Conservation (phyloP, 1,140 invertebrate species). For the Geopemphigus sp. region DNA sequence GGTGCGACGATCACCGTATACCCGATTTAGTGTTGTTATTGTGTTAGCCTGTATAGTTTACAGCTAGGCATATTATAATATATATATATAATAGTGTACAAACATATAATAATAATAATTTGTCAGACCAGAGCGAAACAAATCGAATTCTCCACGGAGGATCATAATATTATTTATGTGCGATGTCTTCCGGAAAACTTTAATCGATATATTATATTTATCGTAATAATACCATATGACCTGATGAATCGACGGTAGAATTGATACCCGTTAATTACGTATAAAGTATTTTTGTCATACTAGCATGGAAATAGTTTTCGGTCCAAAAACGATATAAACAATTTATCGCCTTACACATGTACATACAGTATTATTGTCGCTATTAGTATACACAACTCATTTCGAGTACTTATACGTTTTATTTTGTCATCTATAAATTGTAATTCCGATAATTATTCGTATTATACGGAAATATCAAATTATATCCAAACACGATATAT, state of each 20-base stretch:
- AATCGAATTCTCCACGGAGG: conserved; percentile 23
- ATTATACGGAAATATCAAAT: background rate
- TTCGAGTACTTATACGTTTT: no score
- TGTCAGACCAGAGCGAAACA: conserved; percentile 36
- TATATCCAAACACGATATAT: background rate
- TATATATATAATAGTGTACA: no score
- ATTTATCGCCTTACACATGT: background rate
- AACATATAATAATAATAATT: conserved; percentile 26
- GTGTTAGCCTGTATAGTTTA: background rate
- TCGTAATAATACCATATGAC: no score
- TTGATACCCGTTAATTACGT: no score
- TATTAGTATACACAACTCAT: no score
- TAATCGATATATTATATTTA: conserved; percentile 1
- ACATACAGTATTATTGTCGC: no score
- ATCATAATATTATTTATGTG: conserved; percentile 13
- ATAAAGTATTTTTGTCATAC: no score
- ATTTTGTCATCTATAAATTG: background rate
- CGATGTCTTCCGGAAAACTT: conserved; percentile 27
- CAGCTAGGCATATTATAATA: no score
- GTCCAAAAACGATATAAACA: conserved; percentile 6
- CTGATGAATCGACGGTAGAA: no score
- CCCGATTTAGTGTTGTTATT: background rate
- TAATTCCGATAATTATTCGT: background rate
- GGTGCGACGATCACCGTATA: background rate
- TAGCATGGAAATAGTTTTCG: background rate